phyloP scores from a whole-genome alignment of 2,888 invertebrate species.

The Lacanobia oleracea region DNA sequence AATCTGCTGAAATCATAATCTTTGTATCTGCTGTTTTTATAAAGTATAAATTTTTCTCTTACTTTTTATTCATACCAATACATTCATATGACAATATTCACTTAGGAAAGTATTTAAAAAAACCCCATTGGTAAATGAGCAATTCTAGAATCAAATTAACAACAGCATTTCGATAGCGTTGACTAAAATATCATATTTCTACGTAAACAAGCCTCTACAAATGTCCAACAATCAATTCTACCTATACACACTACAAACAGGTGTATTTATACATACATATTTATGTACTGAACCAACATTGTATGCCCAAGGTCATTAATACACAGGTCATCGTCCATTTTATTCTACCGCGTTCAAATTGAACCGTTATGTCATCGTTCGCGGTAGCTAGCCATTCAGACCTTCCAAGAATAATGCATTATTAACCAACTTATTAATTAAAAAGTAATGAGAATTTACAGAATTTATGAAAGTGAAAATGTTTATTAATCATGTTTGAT shows the following conservation, averaged over 20 bases:
- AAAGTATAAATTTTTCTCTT: too few relatives aligned
- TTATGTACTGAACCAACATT: conserved; percentile 8
- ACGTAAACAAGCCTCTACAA: conserved; percentile 9
- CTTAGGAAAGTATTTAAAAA: neutral
- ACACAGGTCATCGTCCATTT: conserved; percentile 50
- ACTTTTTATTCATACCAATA: too few relatives aligned
- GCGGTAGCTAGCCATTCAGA: conserved; percentile 23
- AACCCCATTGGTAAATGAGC: neutral
- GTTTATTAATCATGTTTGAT: neutral
- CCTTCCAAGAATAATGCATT: conserved; percentile 35
- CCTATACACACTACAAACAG: conserved; percentile 8
- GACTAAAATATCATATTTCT: conserved; percentile 22
- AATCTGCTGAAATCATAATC: too few relatives aligned
- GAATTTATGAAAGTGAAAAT: neutral
- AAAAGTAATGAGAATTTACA: neutral
- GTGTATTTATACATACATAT: conserved; percentile 25
- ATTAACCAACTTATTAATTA: conserved; percentile 33
- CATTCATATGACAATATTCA: too few relatives aligned
- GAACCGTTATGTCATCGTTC: conserved; percentile 42
- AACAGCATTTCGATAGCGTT: neutral
- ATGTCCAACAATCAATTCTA: conserved; percentile 6
- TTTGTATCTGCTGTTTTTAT: too few relatives aligned
- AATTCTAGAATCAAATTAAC: neutral
- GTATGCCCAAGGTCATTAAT: conserved; percentile 44
- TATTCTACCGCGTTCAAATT: conserved; percentile 31